Conservation (phyloP, 2,888 invertebrate genomes). For the Nemoura dubitans region DNA sequence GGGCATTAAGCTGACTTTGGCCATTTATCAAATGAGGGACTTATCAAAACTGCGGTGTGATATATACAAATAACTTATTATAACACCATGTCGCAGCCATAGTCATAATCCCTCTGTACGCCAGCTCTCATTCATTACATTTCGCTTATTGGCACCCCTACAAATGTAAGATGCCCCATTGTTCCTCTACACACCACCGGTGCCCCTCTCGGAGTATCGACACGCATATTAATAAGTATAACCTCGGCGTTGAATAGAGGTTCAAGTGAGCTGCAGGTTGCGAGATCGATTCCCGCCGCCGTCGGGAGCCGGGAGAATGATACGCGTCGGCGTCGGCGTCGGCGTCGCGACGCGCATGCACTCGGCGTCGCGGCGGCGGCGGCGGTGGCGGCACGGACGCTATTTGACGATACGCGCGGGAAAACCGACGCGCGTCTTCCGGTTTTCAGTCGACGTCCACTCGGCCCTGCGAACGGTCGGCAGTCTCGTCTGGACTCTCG, state of each 20-base stretch:
- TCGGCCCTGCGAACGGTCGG: background rate
- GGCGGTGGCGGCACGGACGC: background rate
- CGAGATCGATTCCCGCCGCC: constrained; percentile 19
- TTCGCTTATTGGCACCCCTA: background rate
- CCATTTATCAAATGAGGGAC: too few species aligned
- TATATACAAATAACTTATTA: background rate
- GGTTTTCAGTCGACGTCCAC: constrained; percentile 20
- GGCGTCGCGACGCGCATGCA: constrained; percentile 8
- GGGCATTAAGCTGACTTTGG: too few species aligned
- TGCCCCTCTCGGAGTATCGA: constrained; percentile 15
- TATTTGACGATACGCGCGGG: background rate
- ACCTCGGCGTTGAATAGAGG: constrained; percentile 7
- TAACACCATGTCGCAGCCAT: background rate
- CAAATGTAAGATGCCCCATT: background rate
- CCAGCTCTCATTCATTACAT: background rate
- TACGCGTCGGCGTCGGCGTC: constrained; percentile 7
- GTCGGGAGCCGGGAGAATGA: background rate
- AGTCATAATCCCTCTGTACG: background rate
- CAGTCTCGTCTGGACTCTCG: constrained; percentile 13
- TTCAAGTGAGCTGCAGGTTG: background rate
- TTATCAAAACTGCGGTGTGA: background rate
- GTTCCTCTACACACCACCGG: constrained; percentile 10
- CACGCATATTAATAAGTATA: constrained; percentile 38
- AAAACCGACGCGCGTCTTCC: constrained; percentile 29
- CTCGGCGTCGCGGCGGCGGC: background rate